These are phyloP conservation scores for Littorina saxatilis DNA, from an alignment of 1,140 invertebrate genomes.

Conservation along the genomic window DNA sequence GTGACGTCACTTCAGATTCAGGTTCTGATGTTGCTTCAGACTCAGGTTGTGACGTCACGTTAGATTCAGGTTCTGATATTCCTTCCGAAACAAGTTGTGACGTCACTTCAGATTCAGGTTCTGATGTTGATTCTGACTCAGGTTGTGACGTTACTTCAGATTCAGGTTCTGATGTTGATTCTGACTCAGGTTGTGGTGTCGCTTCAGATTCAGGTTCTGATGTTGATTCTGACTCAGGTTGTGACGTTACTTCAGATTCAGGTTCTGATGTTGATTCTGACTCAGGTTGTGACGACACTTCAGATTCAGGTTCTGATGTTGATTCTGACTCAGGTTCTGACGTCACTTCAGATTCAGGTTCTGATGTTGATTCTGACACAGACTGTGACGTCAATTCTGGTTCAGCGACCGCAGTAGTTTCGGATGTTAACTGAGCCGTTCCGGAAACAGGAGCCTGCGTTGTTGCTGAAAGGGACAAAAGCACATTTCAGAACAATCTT, in stretches of 20 bases:
- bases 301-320: slow-evolving; percentile 19
- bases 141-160: slow-evolving; percentile 18
- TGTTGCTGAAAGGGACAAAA: too few relatives aligned
- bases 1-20: slow-evolving; percentile 35
- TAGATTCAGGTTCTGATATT: slow-evolving; percentile 1
- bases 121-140: slow-evolving; percentile 17
- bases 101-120: slow-evolving; percentile 25
- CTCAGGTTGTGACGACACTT: slow-evolving; percentile 22
- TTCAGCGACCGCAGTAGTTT: slow-evolving; percentile 2
- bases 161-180: neutral
- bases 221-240: slow-evolving; percentile 12
- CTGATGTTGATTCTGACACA: neutral
- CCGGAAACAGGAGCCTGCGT: too few relatives aligned
- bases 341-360: slow-evolving; percentile 27
- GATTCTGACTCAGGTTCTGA: slow-evolving; percentile 16
- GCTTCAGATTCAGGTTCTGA: slow-evolving; percentile 22
- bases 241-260: slow-evolving; percentile 16
- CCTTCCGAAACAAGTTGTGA: slow-evolving; percentile 29
- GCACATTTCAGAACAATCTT: too few relatives aligned
- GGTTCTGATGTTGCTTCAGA: slow-evolving; percentile 8
- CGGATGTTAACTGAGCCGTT: too few relatives aligned
- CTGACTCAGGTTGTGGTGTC: slow-evolving; percentile 24
- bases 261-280: slow-evolving; percentile 24
- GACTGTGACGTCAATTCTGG: slow-evolving; percentile 31
- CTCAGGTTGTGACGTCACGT: slow-evolving; percentile 5